Percentiles rank a stretch among this genome's conserved stretches.
Evolutionary conservation across 1,140 invertebrate species (phyloP).

Genomic region (Magallana ariakensis): DNA sequence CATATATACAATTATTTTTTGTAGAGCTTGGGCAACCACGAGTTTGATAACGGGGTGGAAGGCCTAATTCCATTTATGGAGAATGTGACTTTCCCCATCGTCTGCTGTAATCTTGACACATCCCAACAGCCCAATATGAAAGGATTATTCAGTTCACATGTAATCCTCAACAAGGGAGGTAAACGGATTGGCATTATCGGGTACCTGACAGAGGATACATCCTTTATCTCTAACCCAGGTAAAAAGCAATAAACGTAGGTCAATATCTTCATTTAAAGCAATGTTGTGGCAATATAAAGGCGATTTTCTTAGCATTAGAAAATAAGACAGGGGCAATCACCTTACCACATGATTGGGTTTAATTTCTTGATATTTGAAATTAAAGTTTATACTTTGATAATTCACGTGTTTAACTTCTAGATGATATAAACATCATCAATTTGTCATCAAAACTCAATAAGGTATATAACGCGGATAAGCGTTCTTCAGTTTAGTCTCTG

Average conservation of each 20-base stretch:
- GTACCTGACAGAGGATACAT: constrained; percentile 92
- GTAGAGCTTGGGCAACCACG: constrained; percentile 95
- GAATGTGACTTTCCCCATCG: constrained; percentile 86
- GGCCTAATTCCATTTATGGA: constrained; percentile 90
- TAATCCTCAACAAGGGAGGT: constrained; percentile 84
- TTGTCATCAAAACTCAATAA: too few species aligned
- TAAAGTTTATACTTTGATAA: too few species aligned
- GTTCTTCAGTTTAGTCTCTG: too few species aligned
- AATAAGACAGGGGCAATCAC: too few species aligned
- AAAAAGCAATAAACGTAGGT: neutral
- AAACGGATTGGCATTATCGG: constrained; percentile 91
- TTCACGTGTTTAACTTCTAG: too few species aligned
- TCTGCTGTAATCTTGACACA: constrained; percentile 89
- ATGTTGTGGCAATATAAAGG: too few species aligned
- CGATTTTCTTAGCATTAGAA: too few species aligned
- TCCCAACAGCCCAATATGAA: constrained; percentile 84
- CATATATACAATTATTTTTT: too few species aligned
- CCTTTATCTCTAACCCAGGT: constrained; percentile 69
- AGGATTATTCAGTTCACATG: constrained; percentile 83
- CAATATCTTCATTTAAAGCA: neutral
- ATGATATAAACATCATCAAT: too few species aligned
- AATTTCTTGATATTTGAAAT: too few species aligned
- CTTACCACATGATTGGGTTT: too few species aligned
- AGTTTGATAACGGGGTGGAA: constrained; percentile 91
- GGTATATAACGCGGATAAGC: too few species aligned